A percentile compares a stretch with the other conserved stretches of the same genome.
Evolutionary conservation across 1,140 invertebrate genomes (phyloP).

Genomic region (Anagrus nilaparvatae): DNA sequence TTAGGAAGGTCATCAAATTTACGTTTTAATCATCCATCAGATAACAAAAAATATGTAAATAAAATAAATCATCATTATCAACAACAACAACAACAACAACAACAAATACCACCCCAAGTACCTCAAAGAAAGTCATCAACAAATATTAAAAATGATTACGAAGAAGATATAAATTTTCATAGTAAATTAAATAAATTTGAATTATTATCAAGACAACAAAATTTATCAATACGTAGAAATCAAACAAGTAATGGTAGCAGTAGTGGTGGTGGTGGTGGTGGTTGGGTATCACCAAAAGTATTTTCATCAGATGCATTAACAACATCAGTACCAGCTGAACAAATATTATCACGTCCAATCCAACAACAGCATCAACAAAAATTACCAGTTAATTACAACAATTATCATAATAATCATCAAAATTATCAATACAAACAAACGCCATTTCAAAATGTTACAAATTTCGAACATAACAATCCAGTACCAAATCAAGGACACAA

Average conservation of each 20-base stretch:
- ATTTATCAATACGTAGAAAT: no score
- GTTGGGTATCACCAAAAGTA: constrained; percentile 61
- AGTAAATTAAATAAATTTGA: constrained; percentile 39
- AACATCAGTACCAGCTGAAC: constrained; percentile 67
- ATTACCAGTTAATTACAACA: no score
- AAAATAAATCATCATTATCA: constrained; percentile 23
- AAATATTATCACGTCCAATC: constrained; percentile 44
- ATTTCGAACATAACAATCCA: no score
- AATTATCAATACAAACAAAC: no score
- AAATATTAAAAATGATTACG: constrained; percentile 39
- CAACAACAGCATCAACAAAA: neutral
- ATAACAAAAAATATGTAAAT: constrained; percentile 57
- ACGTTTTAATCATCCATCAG: constrained; percentile 81
- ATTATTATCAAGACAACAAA: constrained; percentile 35
- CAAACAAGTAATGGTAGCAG: no score
- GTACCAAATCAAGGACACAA: no score
- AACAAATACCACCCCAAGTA: constrained; percentile 30
- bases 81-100: constrained; percentile 18
- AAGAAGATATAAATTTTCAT: constrained; percentile 41
- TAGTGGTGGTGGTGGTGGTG: constrained; percentile 20
- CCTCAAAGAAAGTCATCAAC: constrained; percentile 43
- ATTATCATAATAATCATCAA: no score
- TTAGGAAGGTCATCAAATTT: constrained; percentile 80
- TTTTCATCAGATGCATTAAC: constrained; percentile 65
- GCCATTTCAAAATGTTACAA: constrained; percentile 30